phyloP scores from a whole-genome alignment of 2,888 invertebrate genomes.

The Dasypogon diadema region DNA sequence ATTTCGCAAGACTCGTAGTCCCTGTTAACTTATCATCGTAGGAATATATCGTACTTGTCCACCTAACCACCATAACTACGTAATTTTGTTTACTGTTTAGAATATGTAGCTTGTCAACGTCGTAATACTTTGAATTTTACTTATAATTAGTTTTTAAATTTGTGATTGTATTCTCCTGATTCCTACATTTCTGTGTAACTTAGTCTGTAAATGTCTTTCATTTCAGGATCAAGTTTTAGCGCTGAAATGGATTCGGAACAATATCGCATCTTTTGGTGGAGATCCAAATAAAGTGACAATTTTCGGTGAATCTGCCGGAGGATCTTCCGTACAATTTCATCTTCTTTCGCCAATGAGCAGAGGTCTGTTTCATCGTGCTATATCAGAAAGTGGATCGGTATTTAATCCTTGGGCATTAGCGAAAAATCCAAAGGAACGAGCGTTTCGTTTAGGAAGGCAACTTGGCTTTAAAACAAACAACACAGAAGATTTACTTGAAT shows the following conservation, averaged over 20 bases:
- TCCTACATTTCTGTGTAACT: too few species aligned
- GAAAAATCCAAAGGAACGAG: conserved; percentile 69
- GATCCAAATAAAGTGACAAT: conserved; percentile 72
- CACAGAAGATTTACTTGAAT: conserved; percentile 72
- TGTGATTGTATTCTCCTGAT: too few species aligned
- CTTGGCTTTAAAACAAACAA: conserved; percentile 73
- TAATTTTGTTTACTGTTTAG: too few species aligned
- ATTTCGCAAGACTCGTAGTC: too few species aligned
- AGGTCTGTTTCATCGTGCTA: conserved; percentile 75
- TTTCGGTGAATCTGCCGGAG: conserved; percentile 75
- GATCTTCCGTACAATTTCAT: conserved; percentile 73
- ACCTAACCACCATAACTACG: too few species aligned
- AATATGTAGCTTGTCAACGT: too few species aligned
- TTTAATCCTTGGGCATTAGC: conserved; percentile 75
- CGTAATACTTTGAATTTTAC: too few species aligned
- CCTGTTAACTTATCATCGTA: too few species aligned
- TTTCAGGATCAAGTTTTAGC: conserved; percentile 76
- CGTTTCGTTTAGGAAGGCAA: conserved; percentile 72
- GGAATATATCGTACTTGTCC: too few species aligned
- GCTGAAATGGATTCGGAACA: conserved; percentile 73
- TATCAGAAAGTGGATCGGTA: conserved; percentile 74
- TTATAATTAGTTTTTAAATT: too few species aligned
- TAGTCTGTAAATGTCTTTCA: too few species aligned
- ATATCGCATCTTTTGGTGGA: conserved; percentile 74
- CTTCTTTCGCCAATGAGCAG: conserved; percentile 72